Evolutionary conservation across 2,888 invertebrate genomes (phyloP), one percentile per base, ranked within the genome.

Genomic region (Thelaira solivaga): DNA sequence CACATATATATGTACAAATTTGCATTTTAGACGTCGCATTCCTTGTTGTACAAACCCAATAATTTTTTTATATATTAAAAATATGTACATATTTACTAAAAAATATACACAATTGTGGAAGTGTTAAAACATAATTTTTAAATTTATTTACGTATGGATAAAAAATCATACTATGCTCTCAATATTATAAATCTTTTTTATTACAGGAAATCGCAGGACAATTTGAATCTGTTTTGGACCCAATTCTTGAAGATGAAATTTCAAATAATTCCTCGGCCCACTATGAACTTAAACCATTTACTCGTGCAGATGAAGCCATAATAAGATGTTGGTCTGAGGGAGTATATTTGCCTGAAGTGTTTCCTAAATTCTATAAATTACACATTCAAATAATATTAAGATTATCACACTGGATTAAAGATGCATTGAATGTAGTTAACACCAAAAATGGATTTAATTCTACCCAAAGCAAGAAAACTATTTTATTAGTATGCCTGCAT

Each of bases 301-400:
- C 88, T 75, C 88, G 89, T 0, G 88, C 92, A n/a, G 91, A 91
- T 88, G 85, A 89, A 18, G 90, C 91, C 77, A 84, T 94, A 43
- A 82, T 88, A 39, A 89, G 88, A 47, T 95, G 96, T 86, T 98
- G 97, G 94, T 90, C 92, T 1, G 91, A 93, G 16, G 94, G 94
- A 29, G 91, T 97, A 6, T 97, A 93, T 87, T 91, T 98, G 59
- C 90, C 92, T 22, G 93, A 95, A 71, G 90, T 96, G 1, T 93
- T 93, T 65, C 94, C 94, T 85, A 94, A 95, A 86, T 97, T 98
- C 89, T 96, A 96, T 92, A 97, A 96, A 89, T 91, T 98, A 6
- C 94, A 94, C 18, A 90, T 98, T 76, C 95, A 97, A 90, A 90
- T 98, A 39, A 85, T 96, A 45, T 92, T 95, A 45, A 92, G 97